Base-by-base conservation (phyloP, 2,113 vertebrate species). In the Chloebia gouldiae region DNA sequence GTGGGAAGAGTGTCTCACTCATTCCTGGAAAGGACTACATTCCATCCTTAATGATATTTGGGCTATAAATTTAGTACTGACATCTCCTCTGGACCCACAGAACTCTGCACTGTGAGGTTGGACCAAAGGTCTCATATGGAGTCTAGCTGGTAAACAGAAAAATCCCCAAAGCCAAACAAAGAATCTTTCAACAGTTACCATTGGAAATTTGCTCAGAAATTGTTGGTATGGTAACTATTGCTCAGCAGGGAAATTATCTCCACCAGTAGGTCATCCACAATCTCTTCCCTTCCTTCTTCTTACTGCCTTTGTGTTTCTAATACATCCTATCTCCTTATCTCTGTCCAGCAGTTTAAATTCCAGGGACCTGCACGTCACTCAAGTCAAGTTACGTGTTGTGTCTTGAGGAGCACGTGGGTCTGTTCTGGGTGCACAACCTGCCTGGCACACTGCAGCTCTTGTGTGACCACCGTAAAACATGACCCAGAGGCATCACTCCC, bases 1-100 rank as follows among this genome's bases (percentile, higher is more conserved):
- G 75, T 65, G 56, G 85, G 87, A 95, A 86, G 85, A 83, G 66
- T 63, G 86, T 89, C 80, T 88, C 50, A 39, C 50, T 88, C 5
- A 5, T 93, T 92, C 92, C 83, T 94, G 92, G 91, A 94, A 93
- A 85, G 86, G 88, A 77, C 76, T 63, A 56, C 80, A 89, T 92
- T 95, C 95, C 95, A 78, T 81, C 49, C 76, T 86, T 90, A 89
- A 92, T 80, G 73, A 57, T 54, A 88, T 35, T 18, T 65, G 47
- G 44, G 30, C 61, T 84, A 54, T 79, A 87, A 93, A 78, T 88
- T 94, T 66, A 68, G 18, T 59, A 31, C 57, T 50, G 72, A 84
- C 60, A 57, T 94, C 50, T 91, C 57, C 37, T 95, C 47, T 78
- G 85, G 60, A 88, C 64, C 60, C 60, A 75, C 31, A 73, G 68